These are phyloP conservation scores for Schizotus pectinicornis DNA, from an alignment of 2,888 invertebrate species.

Conservation along the genomic window DNA sequence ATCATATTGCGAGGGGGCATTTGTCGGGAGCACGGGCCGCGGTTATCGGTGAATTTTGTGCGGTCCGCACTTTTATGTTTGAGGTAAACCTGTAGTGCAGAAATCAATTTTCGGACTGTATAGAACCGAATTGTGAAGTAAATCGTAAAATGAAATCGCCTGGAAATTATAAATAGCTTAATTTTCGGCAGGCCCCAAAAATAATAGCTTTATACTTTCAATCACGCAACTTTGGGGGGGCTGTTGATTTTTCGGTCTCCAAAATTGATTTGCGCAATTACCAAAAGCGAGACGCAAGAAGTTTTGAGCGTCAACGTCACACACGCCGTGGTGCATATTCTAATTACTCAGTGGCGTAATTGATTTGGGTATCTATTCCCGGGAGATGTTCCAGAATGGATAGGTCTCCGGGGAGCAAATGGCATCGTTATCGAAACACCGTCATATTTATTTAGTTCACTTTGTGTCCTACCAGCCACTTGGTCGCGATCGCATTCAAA, in stretches of 20 bases:
- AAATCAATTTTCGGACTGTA: constrained; percentile 27
- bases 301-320: constrained; percentile 13
- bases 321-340: constrained; percentile 40
- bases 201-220: constrained; percentile 15
- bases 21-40: too few species aligned
- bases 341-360: constrained; percentile 49
- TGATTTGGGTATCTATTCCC: constrained; percentile 47
- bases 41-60: too few species aligned
- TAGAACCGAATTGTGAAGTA: constrained; percentile 37
- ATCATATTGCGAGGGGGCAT: too few species aligned
- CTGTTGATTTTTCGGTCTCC: too few species aligned
- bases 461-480: constrained; percentile 37
- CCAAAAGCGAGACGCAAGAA: constrained; percentile 7
- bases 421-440: constrained; percentile 40
- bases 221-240: background rate
- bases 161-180: constrained; percentile 49
- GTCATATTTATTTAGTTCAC: constrained; percentile 40
- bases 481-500: constrained; percentile 24
- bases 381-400: constrained; percentile 41
- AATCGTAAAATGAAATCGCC: constrained; percentile 43
- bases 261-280: background rate
- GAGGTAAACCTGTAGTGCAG: background rate
- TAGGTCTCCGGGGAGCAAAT: constrained; percentile 42
- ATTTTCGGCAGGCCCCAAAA: constrained; percentile 43
- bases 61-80: too few species aligned